A percentile compares a stretch with the other conserved stretches of the same genome.
Conservation (phyloP, 2,888 invertebrate species). For the Eutolmus rufibarbis region DNA sequence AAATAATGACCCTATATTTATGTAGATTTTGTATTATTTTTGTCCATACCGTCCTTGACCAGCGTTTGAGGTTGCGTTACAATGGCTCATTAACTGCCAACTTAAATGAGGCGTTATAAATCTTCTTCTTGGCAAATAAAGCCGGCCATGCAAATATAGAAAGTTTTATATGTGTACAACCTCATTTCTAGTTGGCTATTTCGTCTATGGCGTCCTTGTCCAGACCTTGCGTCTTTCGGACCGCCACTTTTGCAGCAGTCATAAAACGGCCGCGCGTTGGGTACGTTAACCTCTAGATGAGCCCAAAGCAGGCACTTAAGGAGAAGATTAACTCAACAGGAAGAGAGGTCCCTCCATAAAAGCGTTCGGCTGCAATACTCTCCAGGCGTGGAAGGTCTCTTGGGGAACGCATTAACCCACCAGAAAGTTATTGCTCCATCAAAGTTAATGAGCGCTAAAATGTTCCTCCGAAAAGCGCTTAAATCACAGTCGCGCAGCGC, state of each 20-base stretch:
- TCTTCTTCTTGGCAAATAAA: not conserved
- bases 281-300: not conserved
- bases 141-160: not conserved
- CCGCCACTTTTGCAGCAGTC: not conserved
- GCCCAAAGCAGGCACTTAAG: not conserved
- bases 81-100: not conserved
- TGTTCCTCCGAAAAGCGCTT: not conserved
- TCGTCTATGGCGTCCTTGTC: not conserved
- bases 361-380: not conserved
- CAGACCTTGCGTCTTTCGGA: not conserved
- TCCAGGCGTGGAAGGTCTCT: not conserved
- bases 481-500: not conserved
- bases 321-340: not conserved
- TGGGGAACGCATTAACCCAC: not conserved
- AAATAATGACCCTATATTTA: too few relatives aligned
- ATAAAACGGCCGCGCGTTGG: not conserved
- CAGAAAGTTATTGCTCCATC: slow-evolving; percentile 15
- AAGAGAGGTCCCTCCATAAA: not conserved
- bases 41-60: not conserved
- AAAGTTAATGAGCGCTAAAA: slow-evolving; percentile 18
- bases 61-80: not conserved
- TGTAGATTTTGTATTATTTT: not conserved
- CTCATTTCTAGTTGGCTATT: not conserved
- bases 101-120: not conserved
- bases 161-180: not conserved